Base-by-base conservation (phyloP, 2,113 vertebrate species). In the Rousettus leschenaultii region DNA sequence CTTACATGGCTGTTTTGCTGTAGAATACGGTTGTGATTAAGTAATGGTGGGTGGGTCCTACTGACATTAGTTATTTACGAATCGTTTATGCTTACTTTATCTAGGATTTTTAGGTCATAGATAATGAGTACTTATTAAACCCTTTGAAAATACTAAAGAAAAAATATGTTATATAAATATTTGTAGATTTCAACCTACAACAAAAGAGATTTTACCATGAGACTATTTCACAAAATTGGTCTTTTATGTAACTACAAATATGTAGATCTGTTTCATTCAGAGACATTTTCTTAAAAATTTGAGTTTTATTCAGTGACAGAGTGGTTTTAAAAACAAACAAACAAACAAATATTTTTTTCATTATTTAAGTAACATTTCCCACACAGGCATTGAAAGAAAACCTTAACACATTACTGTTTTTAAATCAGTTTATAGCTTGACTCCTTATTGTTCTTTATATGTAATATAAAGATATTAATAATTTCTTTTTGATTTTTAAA, bases 1-100 rank as follows among this genome's bases (percentile, higher is more conserved):
- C 84, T 95, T 95, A 74, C 65, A 74, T 85, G 85, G 57, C 80
- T 95, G 83, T 96, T 96, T 83, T 98, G 80, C 70, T 96, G 11
- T 40, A 89, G 74, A 92, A 86, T 82, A 77, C 0, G 12, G 6
- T 16, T 78, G 92, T 95, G 89, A 89, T 97, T 97, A 95, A 97
- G 63, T 94, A 95, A 96, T 40, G 90, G 48, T 55, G 91, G 77
- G 71, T 91, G 70, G 38, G 22, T 77, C n/a, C 89, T 59, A 70
- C 73, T 94, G 78, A 90, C 55, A 88, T 86, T 79, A 38, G 71
- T 66, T 95, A 94, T 94, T 96, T 97, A 88, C 48, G 71, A 92
- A 45, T 94, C 78, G 16, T 8, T 95, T 95, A 90, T 65, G 79
- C 85, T 96, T 88, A 75, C 19, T 95, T 88, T 85, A 91, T 93